Evolutionary conservation across 2,888 invertebrate genomes (phyloP).

Genomic region (Himalopsyche anomala): DNA sequence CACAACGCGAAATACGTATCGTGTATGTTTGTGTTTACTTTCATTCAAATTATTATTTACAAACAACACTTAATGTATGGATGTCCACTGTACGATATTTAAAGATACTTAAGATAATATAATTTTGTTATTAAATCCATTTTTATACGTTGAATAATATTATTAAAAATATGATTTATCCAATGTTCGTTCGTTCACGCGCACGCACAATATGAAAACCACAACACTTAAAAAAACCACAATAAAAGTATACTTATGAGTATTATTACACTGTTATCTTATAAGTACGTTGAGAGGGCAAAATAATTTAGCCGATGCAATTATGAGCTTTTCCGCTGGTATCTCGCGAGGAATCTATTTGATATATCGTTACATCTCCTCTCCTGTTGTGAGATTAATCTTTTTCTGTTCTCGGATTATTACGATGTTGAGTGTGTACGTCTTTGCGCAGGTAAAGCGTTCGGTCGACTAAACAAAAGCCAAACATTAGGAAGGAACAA

Average conservation of each 20-base stretch:
- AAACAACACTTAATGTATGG: no score
- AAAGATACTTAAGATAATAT: no score
- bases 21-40: no score
- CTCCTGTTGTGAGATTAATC: conserved; percentile 35
- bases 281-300: background rate
- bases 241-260: background rate
- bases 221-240: conserved; percentile 31
- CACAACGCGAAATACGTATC: no score
- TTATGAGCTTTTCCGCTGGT: background rate
- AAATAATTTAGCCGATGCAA: background rate
- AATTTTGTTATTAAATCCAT: no score
- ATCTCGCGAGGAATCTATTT: background rate
- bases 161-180: no score
- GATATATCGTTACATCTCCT: background rate
- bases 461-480: conserved; percentile 79
- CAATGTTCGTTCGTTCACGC: conserved; percentile 2
- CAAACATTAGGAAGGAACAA: conserved; percentile 79
- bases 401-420: background rate
- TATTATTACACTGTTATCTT: conserved; percentile 22
- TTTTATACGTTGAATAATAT: no score
- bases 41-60: no score
- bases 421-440: conserved; percentile 67
- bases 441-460: conserved; percentile 77
- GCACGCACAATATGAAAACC: background rate
- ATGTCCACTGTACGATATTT: no score